Evolutionary conservation across 2,113 vertebrate species (phyloP).

Genomic region (Typhlomys cinereus): DNA sequence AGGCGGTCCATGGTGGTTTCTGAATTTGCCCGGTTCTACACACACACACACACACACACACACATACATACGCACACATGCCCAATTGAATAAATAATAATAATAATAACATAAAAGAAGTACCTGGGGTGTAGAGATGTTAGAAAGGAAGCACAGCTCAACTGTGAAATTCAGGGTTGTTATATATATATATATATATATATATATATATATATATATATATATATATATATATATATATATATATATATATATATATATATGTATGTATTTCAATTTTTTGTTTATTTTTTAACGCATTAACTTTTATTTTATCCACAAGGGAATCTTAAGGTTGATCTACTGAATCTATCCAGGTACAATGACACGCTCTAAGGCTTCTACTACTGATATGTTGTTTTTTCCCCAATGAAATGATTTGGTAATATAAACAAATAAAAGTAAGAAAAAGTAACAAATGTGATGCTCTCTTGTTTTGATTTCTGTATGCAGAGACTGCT

Average conservation of each 20-base stretch:
- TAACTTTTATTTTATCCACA: neutral
- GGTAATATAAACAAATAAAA: conserved; percentile 8
- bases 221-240: neutral
- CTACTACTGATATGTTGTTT: neutral
- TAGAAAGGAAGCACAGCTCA: neutral
- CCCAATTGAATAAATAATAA: too few relatives aligned
- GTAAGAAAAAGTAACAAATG: neutral
- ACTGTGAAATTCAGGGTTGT: neutral
- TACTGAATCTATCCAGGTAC: neutral
- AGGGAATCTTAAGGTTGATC: neutral
- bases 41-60: too few relatives aligned
- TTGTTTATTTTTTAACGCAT: neutral
- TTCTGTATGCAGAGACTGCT: neutral
- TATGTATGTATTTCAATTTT: neutral
- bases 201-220: too few relatives aligned
- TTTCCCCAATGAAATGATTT: conserved; percentile 5
- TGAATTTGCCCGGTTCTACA: too few relatives aligned
- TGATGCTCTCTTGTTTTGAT: neutral
- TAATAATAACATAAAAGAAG: too few relatives aligned
- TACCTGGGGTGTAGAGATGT: neutral
- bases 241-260: neutral
- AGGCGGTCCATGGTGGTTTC: too few relatives aligned
- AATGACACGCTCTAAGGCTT: neutral
- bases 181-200: neutral
- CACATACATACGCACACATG: too few relatives aligned